Base-by-base conservation (phyloP, 2,888 invertebrate genomes). In the Megastigmus dorsalis region DNA sequence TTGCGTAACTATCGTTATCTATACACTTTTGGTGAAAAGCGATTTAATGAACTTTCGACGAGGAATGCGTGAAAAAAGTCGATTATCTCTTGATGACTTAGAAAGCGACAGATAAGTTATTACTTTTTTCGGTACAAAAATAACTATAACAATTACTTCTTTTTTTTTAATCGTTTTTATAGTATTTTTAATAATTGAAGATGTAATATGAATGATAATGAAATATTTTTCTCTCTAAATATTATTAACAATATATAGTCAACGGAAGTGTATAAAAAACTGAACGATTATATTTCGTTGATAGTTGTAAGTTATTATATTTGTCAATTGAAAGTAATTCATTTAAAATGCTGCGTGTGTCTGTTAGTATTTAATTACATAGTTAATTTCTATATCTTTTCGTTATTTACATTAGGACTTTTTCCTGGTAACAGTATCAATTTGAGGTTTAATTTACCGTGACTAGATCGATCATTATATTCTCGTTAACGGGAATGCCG, bases 91-190 rank as follows among this genome's bases (percentile, higher is more conserved):
- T n/a, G n/a, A n/a, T n/a, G n/a, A n/a, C 26, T 33, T 63, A 38
- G 9, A 63, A 63, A 48, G n/a, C 50, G 50, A 50, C 20, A 48
- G 18, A 38, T 45, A 26, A 55, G 33, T 67, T 43, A 67, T 67
- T 45, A 63, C 26, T 45, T 43, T 28, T 67, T 43, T 57, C n/a
- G 67, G 67, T 67, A 67, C 30, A 67, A 67, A 67, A 67, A 67
- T 67, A 67, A 67, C 30, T 57, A 48, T 45, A 20, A 67, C 20
- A 48, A 30, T 45, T 43, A 54, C 18, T 33, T 18, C 30, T 38
- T 36, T 48, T 18, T 18, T 55, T 20, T 18, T 55, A 18, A 20
- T 43, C 30, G 20, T 48, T 18, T 18, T 55, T 20, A 33, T 55
- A 18, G 23, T 15, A 10, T 6, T 28, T 52, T 28, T 9, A 30